These are phyloP conservation scores for Porites lobata DNA, from an alignment of 92 coral and sea anemone species.

Conservation along the genomic window DNA sequence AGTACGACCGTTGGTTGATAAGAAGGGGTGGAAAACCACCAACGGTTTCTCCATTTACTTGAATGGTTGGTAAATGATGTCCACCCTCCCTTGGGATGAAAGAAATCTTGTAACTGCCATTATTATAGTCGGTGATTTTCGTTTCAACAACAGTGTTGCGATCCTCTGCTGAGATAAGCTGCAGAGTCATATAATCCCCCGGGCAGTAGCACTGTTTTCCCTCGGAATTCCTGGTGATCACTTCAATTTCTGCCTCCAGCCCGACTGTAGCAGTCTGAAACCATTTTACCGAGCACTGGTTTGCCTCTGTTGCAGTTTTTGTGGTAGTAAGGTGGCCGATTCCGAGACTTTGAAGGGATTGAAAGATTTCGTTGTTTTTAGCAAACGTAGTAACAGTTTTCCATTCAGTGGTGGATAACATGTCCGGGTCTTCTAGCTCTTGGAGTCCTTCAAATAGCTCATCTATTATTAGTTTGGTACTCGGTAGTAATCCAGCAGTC, in stretches of 20 bases:
- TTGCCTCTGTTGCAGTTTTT: background rate
- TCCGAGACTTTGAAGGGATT: background rate
- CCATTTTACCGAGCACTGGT: background rate
- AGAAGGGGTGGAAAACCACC: background rate
- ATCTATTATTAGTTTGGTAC: background rate
- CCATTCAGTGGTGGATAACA: background rate
- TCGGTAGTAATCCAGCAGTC: background rate
- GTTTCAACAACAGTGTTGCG: background rate
- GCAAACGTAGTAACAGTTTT: background rate
- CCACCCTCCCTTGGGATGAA: slow-evolving; percentile 1
- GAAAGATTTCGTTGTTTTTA: background rate
- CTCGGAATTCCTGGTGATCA: background rate
- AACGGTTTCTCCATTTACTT: background rate
- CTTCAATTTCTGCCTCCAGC: background rate
- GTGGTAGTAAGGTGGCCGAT: background rate
- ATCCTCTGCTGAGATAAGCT: background rate
- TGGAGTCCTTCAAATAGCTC: background rate
- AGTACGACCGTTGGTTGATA: background rate
- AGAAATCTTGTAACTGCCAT: slow-evolving; percentile 4
- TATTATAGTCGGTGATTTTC: background rate
- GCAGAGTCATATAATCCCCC: background rate
- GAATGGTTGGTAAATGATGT: background rate
- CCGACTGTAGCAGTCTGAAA: background rate
- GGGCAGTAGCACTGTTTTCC: slow-evolving; percentile 5
- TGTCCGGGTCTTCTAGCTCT: background rate